phyloP scores from a whole-genome alignment of 2,888 invertebrate species.

The Pachycephus smyrnensis region DNA sequence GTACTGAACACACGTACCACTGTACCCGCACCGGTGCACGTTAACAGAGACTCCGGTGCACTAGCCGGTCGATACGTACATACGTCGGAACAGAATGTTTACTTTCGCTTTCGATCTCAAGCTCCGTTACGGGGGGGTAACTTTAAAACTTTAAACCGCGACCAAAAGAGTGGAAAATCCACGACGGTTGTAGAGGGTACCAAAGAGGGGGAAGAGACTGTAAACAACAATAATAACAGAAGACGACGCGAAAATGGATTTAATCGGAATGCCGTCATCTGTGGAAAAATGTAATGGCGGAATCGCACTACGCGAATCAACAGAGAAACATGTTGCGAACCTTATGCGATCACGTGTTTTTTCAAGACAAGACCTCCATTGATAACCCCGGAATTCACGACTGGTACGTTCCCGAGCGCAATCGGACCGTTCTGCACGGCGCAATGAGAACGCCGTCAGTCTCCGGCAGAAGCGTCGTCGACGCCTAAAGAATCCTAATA shows the following conservation, averaged over 20 bases:
- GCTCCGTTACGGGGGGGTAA: background rate
- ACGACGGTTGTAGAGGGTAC: too few species aligned
- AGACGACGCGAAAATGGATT: background rate
- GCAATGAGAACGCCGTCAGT: background rate
- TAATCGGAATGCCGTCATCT: background rate
- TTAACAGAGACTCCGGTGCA: background rate
- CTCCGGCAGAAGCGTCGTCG: background rate
- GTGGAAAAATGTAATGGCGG: background rate
- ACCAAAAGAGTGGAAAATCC: background rate
- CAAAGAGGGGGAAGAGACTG: background rate
- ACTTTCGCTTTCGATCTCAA: background rate
- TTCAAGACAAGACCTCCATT: slow-evolving; percentile 8
- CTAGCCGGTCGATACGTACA: background rate
- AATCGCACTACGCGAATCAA: background rate
- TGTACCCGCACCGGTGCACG: background rate
- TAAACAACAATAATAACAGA: background rate
- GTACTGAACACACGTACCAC: background rate
- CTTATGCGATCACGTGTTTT: background rate
- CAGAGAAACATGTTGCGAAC: background rate
- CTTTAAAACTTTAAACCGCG: background rate
- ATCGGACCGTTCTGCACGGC: background rate
- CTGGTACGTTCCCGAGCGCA: background rate
- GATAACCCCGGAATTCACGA: slow-evolving; percentile 14
- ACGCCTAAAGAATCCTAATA: background rate
- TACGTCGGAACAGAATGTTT: background rate